These are phyloP conservation scores for Petrophora chlorosata DNA, from an alignment of 2,888 invertebrate genomes.

Conservation along the genomic window DNA sequence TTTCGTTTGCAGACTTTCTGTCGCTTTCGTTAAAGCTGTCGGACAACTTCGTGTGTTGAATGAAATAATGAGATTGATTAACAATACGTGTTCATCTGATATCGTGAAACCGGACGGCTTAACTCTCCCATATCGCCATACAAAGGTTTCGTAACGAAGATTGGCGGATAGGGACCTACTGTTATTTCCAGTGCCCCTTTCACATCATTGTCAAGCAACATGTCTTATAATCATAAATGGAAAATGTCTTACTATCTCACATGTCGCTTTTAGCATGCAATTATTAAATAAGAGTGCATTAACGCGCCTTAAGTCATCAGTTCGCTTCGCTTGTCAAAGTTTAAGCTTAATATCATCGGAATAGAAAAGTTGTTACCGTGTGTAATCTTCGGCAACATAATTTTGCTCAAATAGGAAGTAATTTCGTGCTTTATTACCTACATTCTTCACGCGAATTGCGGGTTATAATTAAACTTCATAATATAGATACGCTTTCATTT, in stretches of 20 bases:
- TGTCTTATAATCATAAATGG: constrained; percentile 19
- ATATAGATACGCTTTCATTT: constrained; percentile 70
- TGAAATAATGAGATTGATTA: constrained; percentile 40
- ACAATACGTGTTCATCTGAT: constrained; percentile 45
- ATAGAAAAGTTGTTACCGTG: constrained; percentile 20
- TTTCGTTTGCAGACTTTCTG: constrained; percentile 41
- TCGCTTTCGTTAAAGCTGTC: constrained; percentile 52
- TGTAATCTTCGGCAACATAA: constrained; percentile 34
- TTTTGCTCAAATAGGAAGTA: constrained; percentile 63
- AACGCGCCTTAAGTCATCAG: constrained; percentile 27
- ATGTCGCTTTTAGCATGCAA: constrained; percentile 16
- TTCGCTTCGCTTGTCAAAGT: constrained; percentile 30
- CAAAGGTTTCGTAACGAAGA: constrained; percentile 43
- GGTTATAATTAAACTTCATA: constrained; percentile 65
- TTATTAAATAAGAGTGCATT: constrained; percentile 26
- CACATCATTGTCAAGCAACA: constrained; percentile 24
- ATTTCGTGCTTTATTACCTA: constrained; percentile 72
- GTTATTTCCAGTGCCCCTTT: constrained; percentile 29
- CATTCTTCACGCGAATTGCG: constrained; percentile 67
- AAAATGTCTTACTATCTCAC: constrained; percentile 20
- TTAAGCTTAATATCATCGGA: constrained; percentile 14
- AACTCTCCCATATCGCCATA: constrained; percentile 37
- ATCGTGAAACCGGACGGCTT: constrained; percentile 40
- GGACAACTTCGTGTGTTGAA: constrained; percentile 45
- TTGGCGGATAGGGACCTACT: constrained; percentile 33